Evolutionary conservation across 2,113 vertebrate species (phyloP), one percentile per base, ranked within the genome.

Genomic region (Cairina moschata): DNA sequence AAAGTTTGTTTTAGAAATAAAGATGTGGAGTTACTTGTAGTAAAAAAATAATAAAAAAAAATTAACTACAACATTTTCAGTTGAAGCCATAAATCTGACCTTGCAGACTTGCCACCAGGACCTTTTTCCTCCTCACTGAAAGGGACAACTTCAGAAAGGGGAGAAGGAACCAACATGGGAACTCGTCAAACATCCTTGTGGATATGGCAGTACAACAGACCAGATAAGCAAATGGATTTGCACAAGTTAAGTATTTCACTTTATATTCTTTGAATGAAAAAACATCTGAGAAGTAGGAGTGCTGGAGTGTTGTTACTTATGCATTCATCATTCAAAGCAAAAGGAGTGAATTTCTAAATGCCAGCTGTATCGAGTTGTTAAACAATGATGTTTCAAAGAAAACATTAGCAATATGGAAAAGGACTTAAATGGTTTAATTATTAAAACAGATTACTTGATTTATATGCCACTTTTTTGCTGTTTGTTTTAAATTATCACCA

Each of bases 391-490:
- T 69, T 4, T 21, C 72, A 44, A 38, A 7, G 62, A 87, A 67
- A 86, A 56, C 71, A 28, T 42, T 13, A 69, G 68, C 52, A 87
- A 31, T 28, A 80, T 14, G 67, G 91, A 88, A 87, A 94, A 92
- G 63, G 59, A 46, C 67, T 93, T 50, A 32, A 83, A 36, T 17
- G 48, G 59, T 48, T 79, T 91, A 82, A 83, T 85, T 83, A 76
- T 77, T 80, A 66, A 90, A 96, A 26, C 91, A 93, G 85, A 90
- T 88, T 42, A 58, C 34, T 83, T 68, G 68, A 86, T 93, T 86
- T 74, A 63, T 50, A 20, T 16, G 29, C 44, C 62, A 50, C 74
- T 73, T 59, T 8, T 79, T 63, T 60, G 63, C 63, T 5, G 0
- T 52, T 78, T 81, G 0, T 48, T 78, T 74, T 50, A 50, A 93